phyloP scores from a whole-genome alignment of 1,140 invertebrate genomes.

The Zelostemma sp. region DNA sequence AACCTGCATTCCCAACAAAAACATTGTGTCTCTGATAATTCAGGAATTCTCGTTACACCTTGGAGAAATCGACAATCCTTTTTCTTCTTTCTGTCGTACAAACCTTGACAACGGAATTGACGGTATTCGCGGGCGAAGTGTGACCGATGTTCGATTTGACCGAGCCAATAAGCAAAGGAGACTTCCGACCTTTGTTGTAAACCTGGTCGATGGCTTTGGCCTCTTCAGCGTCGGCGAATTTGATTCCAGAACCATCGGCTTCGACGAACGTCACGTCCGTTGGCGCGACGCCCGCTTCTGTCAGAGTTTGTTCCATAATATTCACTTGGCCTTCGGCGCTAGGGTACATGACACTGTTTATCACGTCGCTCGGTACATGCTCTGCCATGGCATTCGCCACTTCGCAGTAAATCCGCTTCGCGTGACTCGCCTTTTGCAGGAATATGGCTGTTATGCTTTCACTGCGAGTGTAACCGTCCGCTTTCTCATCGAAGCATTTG shows the following conservation, averaged over 20 bases:
- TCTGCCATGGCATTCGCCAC: constrained; percentile 73
- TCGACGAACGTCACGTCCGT: constrained; percentile 52
- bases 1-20: constrained; percentile 23
- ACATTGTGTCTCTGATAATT: neutral
- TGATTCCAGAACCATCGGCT: constrained; percentile 67
- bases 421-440: constrained; percentile 72
- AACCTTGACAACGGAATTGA: constrained; percentile 74
- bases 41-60: constrained; percentile 8
- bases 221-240: constrained; percentile 85
- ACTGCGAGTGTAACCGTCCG: constrained; percentile 76
- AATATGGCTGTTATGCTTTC: constrained; percentile 75
- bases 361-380: constrained; percentile 71
- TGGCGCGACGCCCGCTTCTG: constrained; percentile 27
- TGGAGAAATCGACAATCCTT: too few species aligned
- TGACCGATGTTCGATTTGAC: constrained; percentile 86
- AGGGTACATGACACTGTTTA: constrained; percentile 62
- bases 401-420: constrained; percentile 74
- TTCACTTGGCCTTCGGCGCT: constrained; percentile 12
- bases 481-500: constrained; percentile 74
- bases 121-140: constrained; percentile 77
- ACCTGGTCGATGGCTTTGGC: constrained; percentile 83
- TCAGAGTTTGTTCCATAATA: constrained; percentile 26
- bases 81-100: neutral
- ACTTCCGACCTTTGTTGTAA: constrained; percentile 77
- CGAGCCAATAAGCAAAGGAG: constrained; percentile 79